A percentile compares a stretch with the other conserved stretches of the same genome.
Evolutionary conservation across 2,113 vertebrate genomes (phyloP).

Genomic region (Hypanus sabinus): DNA sequence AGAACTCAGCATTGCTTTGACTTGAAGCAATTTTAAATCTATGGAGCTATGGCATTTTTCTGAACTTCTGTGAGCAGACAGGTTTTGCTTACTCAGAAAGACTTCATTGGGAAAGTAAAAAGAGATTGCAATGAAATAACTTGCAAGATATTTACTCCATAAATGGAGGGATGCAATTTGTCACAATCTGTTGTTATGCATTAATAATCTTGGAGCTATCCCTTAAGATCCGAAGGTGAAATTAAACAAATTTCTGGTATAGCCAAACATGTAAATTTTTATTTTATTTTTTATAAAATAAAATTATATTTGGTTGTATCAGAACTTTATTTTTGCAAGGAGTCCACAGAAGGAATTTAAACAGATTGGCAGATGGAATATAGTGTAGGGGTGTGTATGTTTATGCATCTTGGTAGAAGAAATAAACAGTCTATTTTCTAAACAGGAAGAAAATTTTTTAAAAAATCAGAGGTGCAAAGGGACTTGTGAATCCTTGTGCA

Average conservation of each 20-base stretch:
- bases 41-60: neutral
- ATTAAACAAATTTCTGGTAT: neutral
- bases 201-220: neutral
- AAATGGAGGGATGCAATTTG: neutral
- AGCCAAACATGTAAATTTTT: neutral
- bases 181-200: neutral
- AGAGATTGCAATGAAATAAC: neutral
- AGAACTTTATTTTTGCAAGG: too few species aligned
- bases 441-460: too few species aligned
- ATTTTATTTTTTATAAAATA: neutral
- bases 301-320: too few species aligned
- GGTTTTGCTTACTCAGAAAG: neutral
- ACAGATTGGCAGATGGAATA: too few species aligned
- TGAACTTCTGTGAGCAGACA: neutral
- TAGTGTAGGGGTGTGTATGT: too few species aligned
- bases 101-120: neutral
- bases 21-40: neutral
- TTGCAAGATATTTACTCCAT: neutral
- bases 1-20: neutral
- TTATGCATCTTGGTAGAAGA: too few species aligned
- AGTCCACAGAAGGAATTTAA: too few species aligned
- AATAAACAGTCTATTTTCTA: too few species aligned
- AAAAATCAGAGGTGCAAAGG: too few species aligned
- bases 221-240: neutral
- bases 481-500: too few species aligned